A percentile compares a stretch with the other conserved stretches of the same genome.
phyloP scores from a whole-genome alignment of 2,797 vertebrate species.

The Sibirionetta formosa region DNA sequence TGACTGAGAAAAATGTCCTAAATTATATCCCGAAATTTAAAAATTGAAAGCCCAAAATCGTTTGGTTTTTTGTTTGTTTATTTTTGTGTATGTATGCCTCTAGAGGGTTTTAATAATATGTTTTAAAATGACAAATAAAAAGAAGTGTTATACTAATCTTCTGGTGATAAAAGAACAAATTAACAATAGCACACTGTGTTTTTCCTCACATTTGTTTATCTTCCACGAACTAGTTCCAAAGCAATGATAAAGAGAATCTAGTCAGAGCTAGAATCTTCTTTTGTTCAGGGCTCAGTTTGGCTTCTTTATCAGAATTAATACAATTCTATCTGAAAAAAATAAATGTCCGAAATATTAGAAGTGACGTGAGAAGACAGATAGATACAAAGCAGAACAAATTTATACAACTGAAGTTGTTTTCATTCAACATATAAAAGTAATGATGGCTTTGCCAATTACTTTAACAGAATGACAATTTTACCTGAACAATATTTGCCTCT shows the following conservation, averaged over 20 bases:
- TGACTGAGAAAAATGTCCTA: neutral
- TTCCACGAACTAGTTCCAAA: slow-evolving; percentile 28
- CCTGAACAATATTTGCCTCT: neutral
- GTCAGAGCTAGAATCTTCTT: slow-evolving; percentile 23
- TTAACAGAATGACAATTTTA: neutral
- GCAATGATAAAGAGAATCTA: neutral
- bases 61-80: neutral
- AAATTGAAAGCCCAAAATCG: neutral
- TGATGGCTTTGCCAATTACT: neutral
- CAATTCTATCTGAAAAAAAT: neutral
- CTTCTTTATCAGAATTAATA: neutral
- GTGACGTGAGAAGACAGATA: neutral
- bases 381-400: neutral
- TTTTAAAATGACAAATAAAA: neutral
- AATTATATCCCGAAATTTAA: neutral
- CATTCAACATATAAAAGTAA: neutral
- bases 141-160: neutral
- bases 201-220: slow-evolving; percentile 11
- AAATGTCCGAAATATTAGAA: neutral
- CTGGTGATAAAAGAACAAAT: slow-evolving; percentile 7
- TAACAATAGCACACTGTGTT: neutral
- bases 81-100: neutral
- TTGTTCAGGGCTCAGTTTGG: neutral
- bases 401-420: neutral
- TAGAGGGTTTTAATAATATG: neutral